phyloP scores from a whole-genome alignment of 37 sponge, comb jelly and placozoan genomes.

The Cliona cf. orientalis region DNA sequence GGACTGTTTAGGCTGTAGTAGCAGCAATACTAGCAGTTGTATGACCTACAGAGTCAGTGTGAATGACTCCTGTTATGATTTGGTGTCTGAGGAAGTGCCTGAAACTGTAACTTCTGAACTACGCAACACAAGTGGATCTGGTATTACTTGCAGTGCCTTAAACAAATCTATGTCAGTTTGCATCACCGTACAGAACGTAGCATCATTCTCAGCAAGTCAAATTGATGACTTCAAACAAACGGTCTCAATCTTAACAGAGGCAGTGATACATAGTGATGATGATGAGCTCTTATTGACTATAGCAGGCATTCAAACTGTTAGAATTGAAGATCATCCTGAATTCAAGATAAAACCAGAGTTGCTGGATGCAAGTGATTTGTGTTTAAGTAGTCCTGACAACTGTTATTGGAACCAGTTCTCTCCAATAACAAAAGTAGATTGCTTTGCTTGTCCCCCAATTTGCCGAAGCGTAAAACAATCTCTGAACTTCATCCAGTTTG shows the following conservation, averaged over 20 bases:
- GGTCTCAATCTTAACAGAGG: neutral
- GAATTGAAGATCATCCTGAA: neutral
- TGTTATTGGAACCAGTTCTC: slow-evolving; percentile 38
- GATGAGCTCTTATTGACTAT: no score
- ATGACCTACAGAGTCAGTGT: neutral
- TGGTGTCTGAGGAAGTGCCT: neutral
- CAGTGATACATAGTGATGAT: slow-evolving; percentile 1
- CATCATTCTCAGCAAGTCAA: neutral
- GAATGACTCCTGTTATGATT: neutral
- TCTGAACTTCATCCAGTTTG: slow-evolving; percentile 30
- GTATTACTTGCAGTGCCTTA: no score
- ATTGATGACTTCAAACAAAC: neutral
- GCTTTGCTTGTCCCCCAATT: slow-evolving; percentile 26
- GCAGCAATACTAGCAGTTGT: neutral
- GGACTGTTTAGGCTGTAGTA: neutral
- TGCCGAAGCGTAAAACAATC: slow-evolving; percentile 4
- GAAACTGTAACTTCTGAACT: neutral
- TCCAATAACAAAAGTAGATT: neutral
- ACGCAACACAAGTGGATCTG: no score
- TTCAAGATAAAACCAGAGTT: neutral
- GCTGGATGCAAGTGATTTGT: neutral
- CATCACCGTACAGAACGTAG: neutral
- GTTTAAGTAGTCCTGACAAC: neutral
- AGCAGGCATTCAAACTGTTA: neutral
- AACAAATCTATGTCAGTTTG: neutral